Conservation (phyloP, 2,797 vertebrate genomes). For the Hoplostethus mediterraneus region DNA sequence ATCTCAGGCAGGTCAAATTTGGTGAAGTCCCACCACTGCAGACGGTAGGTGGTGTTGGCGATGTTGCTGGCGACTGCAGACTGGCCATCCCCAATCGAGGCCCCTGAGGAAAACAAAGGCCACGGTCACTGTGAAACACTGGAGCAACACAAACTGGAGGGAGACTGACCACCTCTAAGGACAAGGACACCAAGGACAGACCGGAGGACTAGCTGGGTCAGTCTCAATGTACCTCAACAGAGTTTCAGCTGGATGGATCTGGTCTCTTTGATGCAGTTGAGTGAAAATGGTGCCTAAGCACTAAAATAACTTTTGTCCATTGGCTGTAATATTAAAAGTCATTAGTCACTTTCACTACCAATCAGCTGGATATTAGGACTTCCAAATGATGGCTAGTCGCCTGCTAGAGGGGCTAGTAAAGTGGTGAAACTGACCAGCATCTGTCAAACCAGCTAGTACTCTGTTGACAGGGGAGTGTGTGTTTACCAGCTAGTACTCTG, state of each 20-base stretch:
- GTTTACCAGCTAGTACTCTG: slow-evolving; percentile 35
- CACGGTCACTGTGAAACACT: not conserved
- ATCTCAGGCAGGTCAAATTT: slow-evolving; percentile 99
- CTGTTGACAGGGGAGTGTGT: not conserved
- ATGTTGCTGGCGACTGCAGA: slow-evolving; percentile 99
- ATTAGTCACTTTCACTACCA: no score
- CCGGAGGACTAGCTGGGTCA: no score
- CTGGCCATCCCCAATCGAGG: slow-evolving; percentile 97
- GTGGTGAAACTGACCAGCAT: not conserved
- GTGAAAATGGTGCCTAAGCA: no score
- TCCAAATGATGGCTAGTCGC: no score
- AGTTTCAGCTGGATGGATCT: no score
- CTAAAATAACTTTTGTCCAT: no score
- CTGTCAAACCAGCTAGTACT: no score
- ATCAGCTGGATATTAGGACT: no score
- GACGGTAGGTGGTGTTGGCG: slow-evolving; percentile 97
- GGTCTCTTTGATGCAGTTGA: no score
- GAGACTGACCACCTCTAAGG: not conserved
- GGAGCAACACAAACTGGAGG: not conserved
- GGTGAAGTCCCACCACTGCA: slow-evolving; percentile 99
- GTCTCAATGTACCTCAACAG: no score
- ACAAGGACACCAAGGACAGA: not conserved
- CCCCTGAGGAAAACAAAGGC: slow-evolving; percentile 81
- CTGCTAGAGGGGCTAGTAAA: not conserved
- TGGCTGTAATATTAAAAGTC: no score